These are phyloP conservation scores for Cecropterus lyciades DNA, from an alignment of 1,140 invertebrate species.

Conservation along the genomic window DNA sequence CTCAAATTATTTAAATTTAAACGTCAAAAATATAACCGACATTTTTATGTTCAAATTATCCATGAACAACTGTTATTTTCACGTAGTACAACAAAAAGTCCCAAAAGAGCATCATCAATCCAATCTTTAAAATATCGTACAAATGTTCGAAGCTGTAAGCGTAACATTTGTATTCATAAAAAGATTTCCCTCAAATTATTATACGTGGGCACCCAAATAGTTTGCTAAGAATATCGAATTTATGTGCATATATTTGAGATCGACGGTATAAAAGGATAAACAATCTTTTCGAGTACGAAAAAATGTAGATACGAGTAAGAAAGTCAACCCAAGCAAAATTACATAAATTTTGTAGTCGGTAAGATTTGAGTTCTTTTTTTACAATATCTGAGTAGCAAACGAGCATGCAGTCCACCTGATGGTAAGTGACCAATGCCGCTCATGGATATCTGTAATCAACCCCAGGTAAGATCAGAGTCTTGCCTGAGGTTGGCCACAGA, in stretches of 20 bases:
- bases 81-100: slow-evolving; percentile 3
- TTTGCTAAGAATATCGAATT: slow-evolving; percentile 8
- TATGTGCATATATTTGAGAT: slow-evolving; percentile 25
- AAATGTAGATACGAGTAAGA: too few species aligned
- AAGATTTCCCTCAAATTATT: slow-evolving; percentile 23
- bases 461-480: too few species aligned
- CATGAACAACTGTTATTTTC: not conserved
- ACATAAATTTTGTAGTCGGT: too few species aligned
- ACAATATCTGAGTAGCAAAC: too few species aligned
- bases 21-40: too few species aligned
- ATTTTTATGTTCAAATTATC: not conserved
- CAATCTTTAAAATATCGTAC: slow-evolving; percentile 1
- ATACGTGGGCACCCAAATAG: slow-evolving; percentile 12
- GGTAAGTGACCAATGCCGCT: too few species aligned
- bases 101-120: slow-evolving; percentile 6
- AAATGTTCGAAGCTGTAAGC: slow-evolving; percentile 4
- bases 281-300: slow-evolving; percentile 2
- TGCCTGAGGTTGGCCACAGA: too few species aligned
- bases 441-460: too few species aligned
- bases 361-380: too few species aligned
- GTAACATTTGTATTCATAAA: slow-evolving; percentile 12
- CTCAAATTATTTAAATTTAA: too few species aligned
- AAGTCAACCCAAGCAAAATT: too few species aligned
- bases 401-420: too few species aligned
- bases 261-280: slow-evolving; percentile 1